Evolutionary conservation across 2,797 vertebrate species (phyloP), one percentile per base, ranked within the genome.

Genomic region (Coendou prehensilis): DNA sequence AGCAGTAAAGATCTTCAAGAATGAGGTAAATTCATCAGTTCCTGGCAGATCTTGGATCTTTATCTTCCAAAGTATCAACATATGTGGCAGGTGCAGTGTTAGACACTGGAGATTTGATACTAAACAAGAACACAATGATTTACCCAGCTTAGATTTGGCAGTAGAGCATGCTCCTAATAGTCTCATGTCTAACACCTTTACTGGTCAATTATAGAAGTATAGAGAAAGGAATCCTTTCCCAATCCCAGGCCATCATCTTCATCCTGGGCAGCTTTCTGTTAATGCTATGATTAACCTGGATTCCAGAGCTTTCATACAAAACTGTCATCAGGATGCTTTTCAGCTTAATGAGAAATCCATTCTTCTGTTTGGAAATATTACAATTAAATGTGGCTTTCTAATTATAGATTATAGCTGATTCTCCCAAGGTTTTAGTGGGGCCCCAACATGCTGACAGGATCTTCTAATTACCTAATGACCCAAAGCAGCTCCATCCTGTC

Each of bases 301-400:
- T 61, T 28, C 59, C 63, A 79, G 73, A 13, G 17, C 22, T 56
- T 13, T 54, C 10, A 23, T n/a, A 41, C 28, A 81, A 50, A 81
- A 37, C 30, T 8, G 37, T 61, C 26, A 52, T 15, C 2, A 52
- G 59, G 30, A 67, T 71, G 6, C 54, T 78, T 92, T 88, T 17
- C 64, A 56, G 6, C n/a, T 87, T 75, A 47, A n/a, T 30, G 47
- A 59, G 76, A 64, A 91, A 75, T 18, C 28, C 41, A 1, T 85
- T 64, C 41, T 75, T 73, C 41, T 76, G 5, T 47, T 87, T 90
- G n/a, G 64, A 94, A 87, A 79, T 41, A 13, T 5, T 47, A 33
- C 26, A 37, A 30, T 15, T 67, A 37, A 14, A 8, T 41, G 3
- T 71, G 2, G 7, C 2, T 23, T n/a, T 28, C 5, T 37, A 5